Evolutionary conservation across 1,140 invertebrate species (phyloP).

Genomic region (Drosophila lacteicornis): DNA sequence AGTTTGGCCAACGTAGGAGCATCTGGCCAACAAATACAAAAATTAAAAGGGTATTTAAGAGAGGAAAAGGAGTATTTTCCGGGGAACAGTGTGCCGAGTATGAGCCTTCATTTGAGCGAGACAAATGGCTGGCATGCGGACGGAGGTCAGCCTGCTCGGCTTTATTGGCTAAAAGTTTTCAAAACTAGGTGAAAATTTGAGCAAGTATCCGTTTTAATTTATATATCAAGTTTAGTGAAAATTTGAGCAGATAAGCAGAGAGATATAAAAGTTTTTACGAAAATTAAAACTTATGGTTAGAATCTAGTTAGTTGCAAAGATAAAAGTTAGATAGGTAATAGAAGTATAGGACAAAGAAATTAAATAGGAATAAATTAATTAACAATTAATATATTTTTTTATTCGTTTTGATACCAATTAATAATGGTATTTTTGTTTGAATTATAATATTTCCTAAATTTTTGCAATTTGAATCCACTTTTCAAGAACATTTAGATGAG

Average conservation of each 20-base stretch:
- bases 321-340: too few relatives aligned
- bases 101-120: slow-evolving; percentile 18
- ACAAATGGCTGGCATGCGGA: slow-evolving; percentile 15
- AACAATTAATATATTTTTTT: too few relatives aligned
- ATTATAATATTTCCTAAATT: too few relatives aligned
- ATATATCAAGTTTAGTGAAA: slow-evolving; percentile 2
- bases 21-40: slow-evolving; percentile 36
- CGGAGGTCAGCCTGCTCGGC: slow-evolving; percentile 10
- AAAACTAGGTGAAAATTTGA: slow-evolving; percentile 25
- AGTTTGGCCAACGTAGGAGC: slow-evolving; percentile 50
- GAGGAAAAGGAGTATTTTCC: not conserved
- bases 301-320: not conserved
- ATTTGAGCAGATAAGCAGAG: not conserved
- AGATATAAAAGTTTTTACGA: slow-evolving; percentile 4
- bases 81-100: not conserved
- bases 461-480: too few relatives aligned
- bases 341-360: too few relatives aligned
- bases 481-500: too few relatives aligned
- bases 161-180: slow-evolving; percentile 22
- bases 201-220: slow-evolving; percentile 23
- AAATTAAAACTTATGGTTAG: not conserved
- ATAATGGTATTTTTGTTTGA: too few relatives aligned
- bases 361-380: too few relatives aligned
- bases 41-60: slow-evolving; percentile 32
- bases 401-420: too few relatives aligned